These are phyloP conservation scores for Xiphorhynchus elegans DNA, from an alignment of 2,113 vertebrate species.

Conservation along the genomic window DNA sequence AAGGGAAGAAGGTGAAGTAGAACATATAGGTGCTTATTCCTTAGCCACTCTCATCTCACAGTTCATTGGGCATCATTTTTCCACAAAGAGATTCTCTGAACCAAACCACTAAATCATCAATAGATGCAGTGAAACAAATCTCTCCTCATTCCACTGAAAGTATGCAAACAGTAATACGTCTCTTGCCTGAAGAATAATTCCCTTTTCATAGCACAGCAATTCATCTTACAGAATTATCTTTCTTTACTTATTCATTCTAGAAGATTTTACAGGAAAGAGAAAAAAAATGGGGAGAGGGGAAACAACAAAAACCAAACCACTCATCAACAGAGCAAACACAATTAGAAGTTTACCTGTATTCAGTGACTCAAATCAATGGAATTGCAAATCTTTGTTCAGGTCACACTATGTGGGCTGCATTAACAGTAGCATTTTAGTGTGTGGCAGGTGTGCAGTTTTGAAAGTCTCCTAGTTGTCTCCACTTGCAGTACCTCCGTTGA, in stretches of 20 bases:
- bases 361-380: neutral
- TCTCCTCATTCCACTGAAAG: slow-evolving; percentile 28
- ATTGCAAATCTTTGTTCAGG: neutral
- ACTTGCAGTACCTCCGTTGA: rapidly evolving
- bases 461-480: neutral
- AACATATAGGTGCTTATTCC: neutral
- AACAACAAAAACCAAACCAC: neutral
- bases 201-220: neutral
- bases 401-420: neutral
- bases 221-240: slow-evolving; percentile 15
- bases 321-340: neutral
- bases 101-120: slow-evolving; percentile 28
- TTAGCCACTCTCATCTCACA: slow-evolving; percentile 13
- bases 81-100: neutral
- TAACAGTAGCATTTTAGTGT: neutral
- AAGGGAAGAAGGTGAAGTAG: neutral
- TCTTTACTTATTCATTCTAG: neutral
- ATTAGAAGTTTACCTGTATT: neutral
- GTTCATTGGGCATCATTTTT: slow-evolving; percentile 20
- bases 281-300: rapidly evolving
- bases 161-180: slow-evolving; percentile 33
- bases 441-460: neutral
- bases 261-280: neutral
- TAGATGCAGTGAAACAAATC: slow-evolving; percentile 41
- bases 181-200: slow-evolving; percentile 37